Evolutionary conservation across 1,140 invertebrate species (phyloP), one percentile per base, ranked within the genome.

Genomic region (Papilio polytes): DNA sequence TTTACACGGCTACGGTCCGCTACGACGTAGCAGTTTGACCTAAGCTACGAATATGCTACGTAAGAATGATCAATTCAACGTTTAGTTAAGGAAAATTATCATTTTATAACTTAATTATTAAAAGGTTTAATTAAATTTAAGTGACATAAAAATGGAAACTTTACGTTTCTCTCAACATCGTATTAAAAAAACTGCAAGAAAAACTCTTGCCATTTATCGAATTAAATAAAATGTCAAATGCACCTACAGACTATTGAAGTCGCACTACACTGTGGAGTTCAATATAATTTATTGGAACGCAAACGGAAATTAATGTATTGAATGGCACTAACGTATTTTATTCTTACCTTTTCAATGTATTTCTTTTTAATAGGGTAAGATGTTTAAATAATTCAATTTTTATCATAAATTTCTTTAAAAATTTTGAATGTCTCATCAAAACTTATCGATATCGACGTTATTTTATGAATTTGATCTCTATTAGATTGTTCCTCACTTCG

Each of bases 281-380:
- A 20, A 10, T 20, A 59, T 59, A 20, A 59, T 59, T 20, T 59
- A 59, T 59, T 59, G 53, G 53, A 59, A 59, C n/a, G 53, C 3
- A 59, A 59, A 59, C 18, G 56, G 56, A 59, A 59, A 59, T 59
- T n/a, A 59, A 59, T 59, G 9, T 59, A 20, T 59, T 59, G 56
- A 59, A 20, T 18, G 56, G 6, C 0, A 20, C 0, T 59, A 59
- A 59, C 10, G 9, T 22, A 59, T 51, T 51, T 51, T 22, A 59
- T 59, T 59, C 1, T 9, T 8, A 1, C 10, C 8, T 9, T 8
- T 59, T 59, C 1, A 22, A 20, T 22, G 56, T 9, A 22, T 59
- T 22, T 59, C 7, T 20, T 10, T 59, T 18, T 20, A 20, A 20
- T 20, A 10, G 20, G 7, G 2, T 20, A 9, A 22, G 7, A 22